A percentile compares a stretch with the other conserved stretches of the same genome.
These are phyloP conservation scores for Notocelia uddmanniana DNA, from an alignment of 2,888 invertebrate species.

Conservation along the genomic window DNA sequence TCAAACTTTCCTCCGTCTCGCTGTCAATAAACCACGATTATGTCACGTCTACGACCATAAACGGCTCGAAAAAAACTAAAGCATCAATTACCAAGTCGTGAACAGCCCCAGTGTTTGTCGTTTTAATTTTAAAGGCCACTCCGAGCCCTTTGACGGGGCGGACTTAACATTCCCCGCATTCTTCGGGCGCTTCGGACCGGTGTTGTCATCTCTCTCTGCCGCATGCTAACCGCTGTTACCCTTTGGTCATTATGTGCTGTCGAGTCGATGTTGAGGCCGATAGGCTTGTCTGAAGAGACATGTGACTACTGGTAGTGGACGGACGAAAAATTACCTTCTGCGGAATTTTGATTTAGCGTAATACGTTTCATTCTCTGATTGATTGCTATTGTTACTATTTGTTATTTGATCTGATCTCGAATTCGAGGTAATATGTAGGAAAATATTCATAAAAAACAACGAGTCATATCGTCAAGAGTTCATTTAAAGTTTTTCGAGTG, in stretches of 20 bases:
- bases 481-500: not conserved
- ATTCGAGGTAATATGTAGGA: not conserved
- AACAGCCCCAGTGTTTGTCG: slow-evolving; percentile 73
- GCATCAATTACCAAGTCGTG: slow-evolving; percentile 70
- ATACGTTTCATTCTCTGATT: not conserved
- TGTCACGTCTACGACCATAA: slow-evolving; percentile 34
- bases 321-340: not conserved
- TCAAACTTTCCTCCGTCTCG: slow-evolving; percentile 1
- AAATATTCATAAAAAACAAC: not conserved
- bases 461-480: not conserved
- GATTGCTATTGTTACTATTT: not conserved
- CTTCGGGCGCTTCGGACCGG: slow-evolving; percentile 68
- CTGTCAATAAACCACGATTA: slow-evolving; percentile 32
- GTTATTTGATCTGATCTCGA: not conserved
- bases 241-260: slow-evolving; percentile 33
- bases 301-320: not conserved
- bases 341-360: not conserved
- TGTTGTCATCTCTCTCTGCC: slow-evolving; percentile 59
- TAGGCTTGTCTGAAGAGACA: not conserved
- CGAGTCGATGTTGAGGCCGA: slow-evolving; percentile 53
- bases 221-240: slow-evolving; percentile 47
- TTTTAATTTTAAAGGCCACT: slow-evolving; percentile 80
- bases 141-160: slow-evolving; percentile 73
- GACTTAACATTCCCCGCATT: slow-evolving; percentile 77
- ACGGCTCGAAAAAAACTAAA: slow-evolving; percentile 55